A percentile compares a stretch with the other conserved stretches of the same genome.
phyloP scores from a whole-genome alignment of 2,888 invertebrate species.

The Boloria selene region DNA sequence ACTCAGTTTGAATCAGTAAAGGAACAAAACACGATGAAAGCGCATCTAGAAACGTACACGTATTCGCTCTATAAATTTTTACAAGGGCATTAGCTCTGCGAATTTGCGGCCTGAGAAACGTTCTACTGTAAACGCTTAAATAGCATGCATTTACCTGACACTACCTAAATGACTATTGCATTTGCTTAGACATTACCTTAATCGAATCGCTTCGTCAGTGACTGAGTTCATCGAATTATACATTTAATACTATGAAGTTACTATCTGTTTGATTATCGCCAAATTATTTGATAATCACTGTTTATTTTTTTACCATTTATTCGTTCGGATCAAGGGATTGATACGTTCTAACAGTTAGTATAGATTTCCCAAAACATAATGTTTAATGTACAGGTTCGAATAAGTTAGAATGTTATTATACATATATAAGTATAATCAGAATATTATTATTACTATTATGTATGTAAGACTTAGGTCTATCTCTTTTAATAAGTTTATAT shows the following conservation, averaged over 20 bases:
- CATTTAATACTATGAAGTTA: slow-evolving; percentile 27
- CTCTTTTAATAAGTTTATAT: too few relatives aligned
- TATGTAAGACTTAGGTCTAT: too few relatives aligned
- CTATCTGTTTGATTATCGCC: slow-evolving; percentile 3
- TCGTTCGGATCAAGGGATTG: too few relatives aligned
- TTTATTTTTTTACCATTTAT: not conserved
- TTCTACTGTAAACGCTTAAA: slow-evolving; percentile 28
- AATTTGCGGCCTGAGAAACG: slow-evolving; percentile 37
- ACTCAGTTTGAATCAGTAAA: not conserved
- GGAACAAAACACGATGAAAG: slow-evolving; percentile 1
- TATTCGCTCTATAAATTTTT: slow-evolving; percentile 38
- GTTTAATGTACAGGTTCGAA: too few relatives aligned
- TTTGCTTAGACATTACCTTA: slow-evolving; percentile 39
- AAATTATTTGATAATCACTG: not conserved
- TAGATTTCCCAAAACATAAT: too few relatives aligned
- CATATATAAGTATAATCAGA: too few relatives aligned
- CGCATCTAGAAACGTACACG: not conserved
- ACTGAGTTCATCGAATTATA: slow-evolving; percentile 33
- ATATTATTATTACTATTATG: too few relatives aligned
- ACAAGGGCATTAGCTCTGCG: slow-evolving; percentile 26
- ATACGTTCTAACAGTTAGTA: too few relatives aligned
- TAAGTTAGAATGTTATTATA: too few relatives aligned
- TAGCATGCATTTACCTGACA: slow-evolving; percentile 35
- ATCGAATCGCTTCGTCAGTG: slow-evolving; percentile 36
- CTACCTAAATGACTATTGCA: slow-evolving; percentile 35